Evolutionary conservation across 2,888 invertebrate genomes (phyloP), one percentile per base, ranked within the genome.

Genomic region (Pseudolycoriella hygida): DNA sequence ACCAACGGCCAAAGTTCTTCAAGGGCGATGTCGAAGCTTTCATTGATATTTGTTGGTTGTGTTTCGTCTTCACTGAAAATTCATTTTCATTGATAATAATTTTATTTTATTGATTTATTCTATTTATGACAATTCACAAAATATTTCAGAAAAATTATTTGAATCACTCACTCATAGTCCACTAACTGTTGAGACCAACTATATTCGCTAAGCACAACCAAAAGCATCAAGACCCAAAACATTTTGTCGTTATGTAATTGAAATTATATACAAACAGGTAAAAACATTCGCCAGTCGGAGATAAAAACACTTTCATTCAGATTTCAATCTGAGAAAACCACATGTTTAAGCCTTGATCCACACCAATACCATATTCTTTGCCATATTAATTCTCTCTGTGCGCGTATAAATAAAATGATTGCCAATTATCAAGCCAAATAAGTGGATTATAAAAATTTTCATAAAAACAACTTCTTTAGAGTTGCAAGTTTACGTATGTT

Each of bases 21-120:
- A n/a, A 61, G 56, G n/a, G 62, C 60, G n/a, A 58, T 55, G 49
- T 64, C 63, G 14, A 64, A 60, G 50, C 62, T 57, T 44, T 58
- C 61, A 49, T 64, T 62, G 45, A 64, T 60, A 49, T 56, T 59
- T 1, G 62, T 58, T 3, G 43, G 34, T 20, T 43, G 43, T 5
- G 18, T 43, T 8, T 34, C 34, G 34, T 34, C 34, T 34, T 34
- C 34, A 34, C 34, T 34, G 15, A 12, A 34, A 34, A 34, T n/a
- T n/a, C n/a, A n/a, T n/a, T n/a, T n/a, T n/a, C n/a, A n/a, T n/a
- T n/a, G n/a, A n/a, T n/a, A n/a, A n/a, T n/a, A n/a, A n/a, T 3
- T 34, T 25, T 25, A 25, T 25, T 25, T 25, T 25, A 34, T 34
- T 3, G 8, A 34, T 14, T 34, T 12, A 14, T 30, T 30, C 30